Evolutionary conservation across 2,113 vertebrate species (phyloP), one percentile per base, ranked within the genome.

Genomic region (Opisthocomus hoazin): DNA sequence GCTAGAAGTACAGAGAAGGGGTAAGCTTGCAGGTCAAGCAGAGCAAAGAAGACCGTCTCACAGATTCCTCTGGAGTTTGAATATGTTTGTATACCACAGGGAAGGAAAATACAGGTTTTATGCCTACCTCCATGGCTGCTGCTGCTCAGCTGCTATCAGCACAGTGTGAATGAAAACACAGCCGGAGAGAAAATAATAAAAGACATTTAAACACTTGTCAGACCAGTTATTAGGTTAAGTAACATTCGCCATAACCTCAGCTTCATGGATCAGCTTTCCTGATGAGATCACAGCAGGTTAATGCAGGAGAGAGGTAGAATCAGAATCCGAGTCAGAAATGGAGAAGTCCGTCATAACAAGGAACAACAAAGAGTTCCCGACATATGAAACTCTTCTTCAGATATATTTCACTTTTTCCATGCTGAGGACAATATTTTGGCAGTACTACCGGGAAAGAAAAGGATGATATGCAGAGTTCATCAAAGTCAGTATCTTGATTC

Each of bases 261-360:
- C 53, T 87, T 87, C 34, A n/a, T 82, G 83, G 80, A 87, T 78
- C 84, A 84, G 32, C 53, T 93, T 96, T 96, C 66, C 80, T 94
- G 80, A 93, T 91, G 94, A 91, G 83, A 92, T 93, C 86, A 87
- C 80, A 84, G 80, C 65, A 73, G 73, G 56, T 90, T 92, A 95
- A 84, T 81, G 60, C 32, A 27, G 26, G 30, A 88, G 53, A 86
- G 50, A 88, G 69, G 48, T 36, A 97, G 39, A 77, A 78, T 73
- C 56, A 90, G 30, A 77, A 84, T 92, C 45, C 0, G 2, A 95
- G 30, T 91, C 53, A 89, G 70, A 94, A 93, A 66, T 64, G 13
- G 74, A 57, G 71, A 87, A 61, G 74, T 87, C 41, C 17, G 29
- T 93, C 79, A 51, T 76, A 88, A 48, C 3, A 37, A 81, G 34